Evolutionary conservation across 2,113 vertebrate genomes (phyloP), one percentile per base, ranked within the genome.

Genomic region (Hassar affinis): DNA sequence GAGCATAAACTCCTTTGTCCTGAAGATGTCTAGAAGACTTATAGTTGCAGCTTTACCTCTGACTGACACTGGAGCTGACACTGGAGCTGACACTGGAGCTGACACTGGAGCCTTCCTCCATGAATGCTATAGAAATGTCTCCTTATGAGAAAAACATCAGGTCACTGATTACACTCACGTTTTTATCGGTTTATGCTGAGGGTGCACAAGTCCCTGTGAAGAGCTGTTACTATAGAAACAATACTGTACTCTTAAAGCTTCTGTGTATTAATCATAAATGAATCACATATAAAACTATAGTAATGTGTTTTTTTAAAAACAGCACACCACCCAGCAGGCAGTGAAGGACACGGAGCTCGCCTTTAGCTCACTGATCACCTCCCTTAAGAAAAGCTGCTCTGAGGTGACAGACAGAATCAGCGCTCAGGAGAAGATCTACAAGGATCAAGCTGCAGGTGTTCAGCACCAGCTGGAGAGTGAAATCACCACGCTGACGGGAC

Each of bases 371-470:
- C 52, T 89, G 62, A 88, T 89, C 0, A 82, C 85, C 33, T 80
- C 78, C 45, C 75, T 93, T n/a, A 87, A 93, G 88, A 88, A 27
- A 59, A 88, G 76, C 61, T 84, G 78, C 79, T 62, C 66, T 15
- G 88, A 90, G 9, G 35, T 93, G 52, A 88, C 54, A 49, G 3
- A 87, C 77, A 57, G 22, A 62, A 90, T 93, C 15, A 14, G 7
- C 27, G 75, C 51, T 62, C 85, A 89, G 25, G 81, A 85, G 78
- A 33, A 59, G 69, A 83, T 14, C 1, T 85, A 86, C 2, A 47
- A 47, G 9, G 86, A 86, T 81, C 83, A 68, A 62, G 38, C 86
- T 12, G 56, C 1, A 27, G 56, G 20, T 0, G 59, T 84, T 74
- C 9, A 51, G 2, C 38, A 85, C 30, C 79, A 38, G 0, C 77